These are phyloP conservation scores for Eulemur rufifrons DNA, from an alignment of 2,113 vertebrate genomes.

Conservation along the genomic window DNA sequence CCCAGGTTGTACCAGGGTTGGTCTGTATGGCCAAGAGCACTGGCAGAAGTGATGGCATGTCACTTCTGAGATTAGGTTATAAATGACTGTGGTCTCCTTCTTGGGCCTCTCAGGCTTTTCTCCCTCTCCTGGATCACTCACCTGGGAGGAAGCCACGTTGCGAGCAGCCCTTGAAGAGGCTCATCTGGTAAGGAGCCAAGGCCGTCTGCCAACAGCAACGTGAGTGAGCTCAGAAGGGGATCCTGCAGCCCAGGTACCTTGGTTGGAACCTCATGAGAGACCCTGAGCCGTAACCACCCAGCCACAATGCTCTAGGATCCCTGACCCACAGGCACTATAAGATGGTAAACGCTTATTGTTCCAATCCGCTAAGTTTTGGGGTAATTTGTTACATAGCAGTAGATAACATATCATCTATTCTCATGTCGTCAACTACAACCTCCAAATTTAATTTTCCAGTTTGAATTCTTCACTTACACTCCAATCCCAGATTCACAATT, in stretches of 20 bases:
- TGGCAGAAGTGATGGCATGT: neutral
- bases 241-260: neutral
- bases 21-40: fast-evolving
- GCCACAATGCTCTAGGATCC: neutral
- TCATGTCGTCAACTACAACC: neutral
- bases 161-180: no score
- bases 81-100: no score
- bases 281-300: neutral
- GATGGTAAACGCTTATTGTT: neutral
- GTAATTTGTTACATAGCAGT: neutral
- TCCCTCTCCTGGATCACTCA: neutral
- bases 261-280: no score
- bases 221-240: no score
- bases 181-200: neutral
- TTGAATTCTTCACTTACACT: neutral
- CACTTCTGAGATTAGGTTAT: neutral
- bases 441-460: neutral
- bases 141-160: neutral
- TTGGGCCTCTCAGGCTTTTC: neutral
- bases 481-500: neutral
- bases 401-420: neutral
- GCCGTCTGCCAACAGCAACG: neutral
- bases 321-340: neutral
- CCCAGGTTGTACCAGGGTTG: no score
- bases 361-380: neutral